These are phyloP conservation scores for Drosophila yakuba DNA, from an alignment of 1,140 invertebrate species.

Conservation along the genomic window DNA sequence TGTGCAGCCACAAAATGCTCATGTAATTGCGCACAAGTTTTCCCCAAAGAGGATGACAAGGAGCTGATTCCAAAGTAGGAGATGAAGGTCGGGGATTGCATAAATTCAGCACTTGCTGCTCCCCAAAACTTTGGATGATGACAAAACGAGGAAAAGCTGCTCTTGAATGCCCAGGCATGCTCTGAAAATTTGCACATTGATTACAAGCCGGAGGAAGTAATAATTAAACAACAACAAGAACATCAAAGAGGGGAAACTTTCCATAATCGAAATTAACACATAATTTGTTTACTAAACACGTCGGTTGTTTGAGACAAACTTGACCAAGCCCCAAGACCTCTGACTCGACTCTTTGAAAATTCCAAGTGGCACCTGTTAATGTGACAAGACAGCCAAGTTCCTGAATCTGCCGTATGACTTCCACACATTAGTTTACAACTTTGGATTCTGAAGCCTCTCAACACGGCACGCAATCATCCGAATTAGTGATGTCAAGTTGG, in stretches of 20 bases:
- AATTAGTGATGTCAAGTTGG: slow-evolving; percentile 13
- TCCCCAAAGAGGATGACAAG: slow-evolving; percentile 28
- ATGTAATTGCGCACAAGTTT: slow-evolving; percentile 76
- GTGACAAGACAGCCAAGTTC: slow-evolving; percentile 54
- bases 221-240: slow-evolving; percentile 77
- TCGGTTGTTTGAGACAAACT: slow-evolving; percentile 44
- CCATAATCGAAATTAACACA: slow-evolving; percentile 72
- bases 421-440: slow-evolving; percentile 24
- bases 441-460: slow-evolving; percentile 2
- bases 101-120: slow-evolving; percentile 66
- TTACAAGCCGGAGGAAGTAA: slow-evolving; percentile 80
- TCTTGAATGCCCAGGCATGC: slow-evolving; percentile 62
- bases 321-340: slow-evolving; percentile 61
- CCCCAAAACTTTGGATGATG: slow-evolving; percentile 60
- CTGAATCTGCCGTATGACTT: slow-evolving; percentile 25
- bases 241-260: slow-evolving; percentile 56
- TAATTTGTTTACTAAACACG: slow-evolving; percentile 83
- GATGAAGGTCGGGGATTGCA: slow-evolving; percentile 43
- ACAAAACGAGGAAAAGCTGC: slow-evolving; percentile 46
- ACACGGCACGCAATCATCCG: not conserved
- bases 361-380: slow-evolving; percentile 73
- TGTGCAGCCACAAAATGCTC: slow-evolving; percentile 80
- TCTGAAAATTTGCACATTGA: slow-evolving; percentile 75
- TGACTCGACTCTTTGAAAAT: slow-evolving; percentile 75
- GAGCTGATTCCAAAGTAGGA: slow-evolving; percentile 4